Evolutionary conservation across 2,888 invertebrate genomes (phyloP).

Genomic region (Theretra japonica): DNA sequence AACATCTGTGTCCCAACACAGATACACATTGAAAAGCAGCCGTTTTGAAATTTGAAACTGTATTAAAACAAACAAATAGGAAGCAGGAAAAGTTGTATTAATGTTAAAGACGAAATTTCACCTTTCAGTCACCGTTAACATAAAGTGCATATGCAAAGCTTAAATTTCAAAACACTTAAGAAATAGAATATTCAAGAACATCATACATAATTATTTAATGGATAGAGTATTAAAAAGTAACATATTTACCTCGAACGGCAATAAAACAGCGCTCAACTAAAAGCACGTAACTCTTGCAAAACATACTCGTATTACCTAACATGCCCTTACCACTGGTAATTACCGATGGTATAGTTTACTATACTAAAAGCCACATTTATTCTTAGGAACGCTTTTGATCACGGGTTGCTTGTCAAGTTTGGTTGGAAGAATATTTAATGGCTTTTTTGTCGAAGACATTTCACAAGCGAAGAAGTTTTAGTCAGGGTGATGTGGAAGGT

Average conservation of each 20-base stretch:
- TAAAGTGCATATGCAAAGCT: not conserved
- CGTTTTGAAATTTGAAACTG: no score
- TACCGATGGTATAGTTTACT: not conserved
- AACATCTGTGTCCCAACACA: no score
- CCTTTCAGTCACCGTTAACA: not conserved
- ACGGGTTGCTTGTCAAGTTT: no score
- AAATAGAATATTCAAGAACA: not conserved
- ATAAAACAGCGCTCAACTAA: slow-evolving; percentile 38
- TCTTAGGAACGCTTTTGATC: no score
- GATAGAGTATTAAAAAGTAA: slow-evolving; percentile 5
- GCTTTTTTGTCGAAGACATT: no score
- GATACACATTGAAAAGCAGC: no score
- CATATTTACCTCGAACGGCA: slow-evolving; percentile 12
- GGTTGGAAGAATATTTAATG: no score
- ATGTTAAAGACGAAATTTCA: not conserved
- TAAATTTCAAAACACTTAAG: not conserved
- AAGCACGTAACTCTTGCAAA: slow-evolving; percentile 42
- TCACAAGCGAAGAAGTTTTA: no score
- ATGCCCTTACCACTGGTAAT: not conserved
- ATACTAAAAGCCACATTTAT: not conserved
- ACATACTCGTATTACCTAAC: slow-evolving; percentile 49
- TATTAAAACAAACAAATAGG: no score
- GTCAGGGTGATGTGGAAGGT: no score
- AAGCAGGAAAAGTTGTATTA: no score
- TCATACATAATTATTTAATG: not conserved